Evolutionary conservation across 2,797 vertebrate genomes (phyloP), one percentile per base, ranked within the genome.

Genomic region (Prunella strophiata): DNA sequence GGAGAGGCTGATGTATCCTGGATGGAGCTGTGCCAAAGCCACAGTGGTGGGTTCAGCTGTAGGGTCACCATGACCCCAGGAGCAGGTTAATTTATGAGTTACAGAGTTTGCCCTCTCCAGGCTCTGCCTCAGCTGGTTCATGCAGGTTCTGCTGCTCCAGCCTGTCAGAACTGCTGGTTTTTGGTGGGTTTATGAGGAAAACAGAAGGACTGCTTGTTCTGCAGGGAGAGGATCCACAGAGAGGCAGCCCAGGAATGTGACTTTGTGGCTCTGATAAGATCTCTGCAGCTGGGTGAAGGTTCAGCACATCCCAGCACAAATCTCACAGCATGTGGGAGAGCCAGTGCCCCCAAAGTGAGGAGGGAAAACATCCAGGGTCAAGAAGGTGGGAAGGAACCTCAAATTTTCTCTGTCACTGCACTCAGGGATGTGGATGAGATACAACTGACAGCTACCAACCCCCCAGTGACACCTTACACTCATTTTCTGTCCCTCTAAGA

Each of bases 201-300:
- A 75, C n/a, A 75, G 71, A 85, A 81, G 62, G 21, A 75, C 54
- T 7, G 4, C 47, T 74, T 71, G 70, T 85, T 76, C 82, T 82
- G 27, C n/a, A 54, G 32, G 26, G 70, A 70, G 22, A 55, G 23
- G 25, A 72, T 74, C 2, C 10, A 13, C 3, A 13, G 30, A 84
- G 61, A 74, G 30, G 55, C 65, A 89, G 77, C 58, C 71, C 32
- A 21, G 71, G 86, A 92, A 82, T 14, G 1, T 0, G 18, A 88
- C 67, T 78, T 74, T 40, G 82, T 5, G 5, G 58, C 58, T 81
- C 25, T 5, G 75, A 63, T 93, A 91, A 82, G 62, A 91, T 85
- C 89, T 55, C 54, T 79, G 23, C n/a, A 62, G 50, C 29, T 62
- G 61, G 38, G 12, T 70, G 61, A 77, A 73, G 38, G 55, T 76